Conservation (phyloP, 2,888 invertebrate genomes). For the Dioctria linearis region DNA sequence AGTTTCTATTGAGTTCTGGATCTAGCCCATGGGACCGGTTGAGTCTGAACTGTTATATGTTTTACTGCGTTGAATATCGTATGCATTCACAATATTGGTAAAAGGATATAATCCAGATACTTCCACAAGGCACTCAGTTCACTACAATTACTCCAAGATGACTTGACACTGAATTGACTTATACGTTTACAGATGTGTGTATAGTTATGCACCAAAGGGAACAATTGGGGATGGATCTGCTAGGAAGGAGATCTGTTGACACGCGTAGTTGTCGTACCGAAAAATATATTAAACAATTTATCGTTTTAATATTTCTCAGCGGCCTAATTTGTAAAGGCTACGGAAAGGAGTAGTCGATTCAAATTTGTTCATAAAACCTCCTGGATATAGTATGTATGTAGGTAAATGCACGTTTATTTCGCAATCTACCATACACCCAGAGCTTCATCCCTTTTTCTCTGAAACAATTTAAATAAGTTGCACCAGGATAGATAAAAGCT, state of each 20-base stretch:
- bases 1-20: slow-evolving; percentile 34
- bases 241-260: slow-evolving; percentile 8
- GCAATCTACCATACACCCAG: not conserved
- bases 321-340: not conserved
- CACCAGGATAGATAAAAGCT: slow-evolving; percentile 12
- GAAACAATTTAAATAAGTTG: not conserved
- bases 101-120: slow-evolving; percentile 16
- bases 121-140: slow-evolving; percentile 26
- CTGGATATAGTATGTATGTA: not conserved
- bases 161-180: not conserved
- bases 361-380: slow-evolving; percentile 1
- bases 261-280: not conserved
- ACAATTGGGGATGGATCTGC: slow-evolving; percentile 8
- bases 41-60: slow-evolving; percentile 37
- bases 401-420: not conserved
- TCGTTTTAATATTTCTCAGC: not conserved
- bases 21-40: slow-evolving; percentile 31
- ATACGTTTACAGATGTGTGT: slow-evolving; percentile 2
- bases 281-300: slow-evolving; percentile 23
- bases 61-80: slow-evolving; percentile 27
- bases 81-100: slow-evolving; percentile 3
- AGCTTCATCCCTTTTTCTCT: not conserved
- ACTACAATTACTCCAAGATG: slow-evolving; percentile 6
- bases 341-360: slow-evolving; percentile 15
- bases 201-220: slow-evolving; percentile 24